These are phyloP conservation scores for Agrotis segetum DNA, from an alignment of 2,888 invertebrate species.

Conservation along the genomic window DNA sequence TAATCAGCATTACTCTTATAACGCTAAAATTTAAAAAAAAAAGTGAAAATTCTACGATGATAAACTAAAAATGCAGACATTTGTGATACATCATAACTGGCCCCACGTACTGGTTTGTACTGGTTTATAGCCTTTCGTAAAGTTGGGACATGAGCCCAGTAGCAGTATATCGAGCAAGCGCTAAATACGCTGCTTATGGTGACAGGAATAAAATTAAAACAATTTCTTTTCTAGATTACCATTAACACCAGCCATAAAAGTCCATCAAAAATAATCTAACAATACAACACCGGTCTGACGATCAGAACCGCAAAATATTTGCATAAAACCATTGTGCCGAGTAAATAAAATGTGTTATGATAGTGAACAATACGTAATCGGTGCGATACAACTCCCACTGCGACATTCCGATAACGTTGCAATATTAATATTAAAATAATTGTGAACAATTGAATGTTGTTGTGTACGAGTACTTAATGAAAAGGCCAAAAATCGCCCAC, in stretches of 20 bases:
- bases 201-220: not conserved
- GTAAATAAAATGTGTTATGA: constrained; percentile 55
- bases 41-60: no score
- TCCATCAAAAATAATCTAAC: constrained; percentile 23
- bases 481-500: no score
- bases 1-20: no score
- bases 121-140: no score
- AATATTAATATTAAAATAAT: constrained; percentile 50
- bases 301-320: constrained; percentile 27
- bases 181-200: no score
- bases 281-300: constrained; percentile 14
- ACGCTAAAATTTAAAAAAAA: no score
- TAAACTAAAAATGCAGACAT: no score
- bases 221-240: not conserved
- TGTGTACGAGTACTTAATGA: not conserved
- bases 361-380: constrained; percentile 48
- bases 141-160: no score
- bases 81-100: no score
- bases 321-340: constrained; percentile 47
- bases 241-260: not conserved
- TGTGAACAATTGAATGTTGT: constrained; percentile 41
- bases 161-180: no score
- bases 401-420: constrained; percentile 40
- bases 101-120: no score
- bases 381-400: constrained; percentile 41